Conservation (phyloP, 2,888 invertebrate species). For the Xanthia togata region DNA sequence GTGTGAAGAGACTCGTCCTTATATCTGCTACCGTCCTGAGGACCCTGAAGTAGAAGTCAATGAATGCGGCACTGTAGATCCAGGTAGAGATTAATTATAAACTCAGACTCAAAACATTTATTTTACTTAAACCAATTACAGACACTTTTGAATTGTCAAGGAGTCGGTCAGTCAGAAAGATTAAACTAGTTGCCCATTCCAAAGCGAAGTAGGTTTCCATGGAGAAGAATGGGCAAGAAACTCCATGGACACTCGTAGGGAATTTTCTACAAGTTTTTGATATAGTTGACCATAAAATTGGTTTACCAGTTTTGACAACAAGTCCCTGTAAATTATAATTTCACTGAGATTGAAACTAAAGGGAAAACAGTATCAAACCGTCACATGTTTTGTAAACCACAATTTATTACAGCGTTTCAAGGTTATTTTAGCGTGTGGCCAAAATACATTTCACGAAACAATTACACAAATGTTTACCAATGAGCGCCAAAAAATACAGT, state of each 20-base stretch:
- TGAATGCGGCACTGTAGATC: constrained; percentile 60
- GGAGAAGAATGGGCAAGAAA: not conserved
- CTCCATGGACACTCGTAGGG: not conserved
- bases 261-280: not conserved
- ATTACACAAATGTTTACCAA: no score
- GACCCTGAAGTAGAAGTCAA: constrained; percentile 13
- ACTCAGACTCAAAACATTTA: not conserved
- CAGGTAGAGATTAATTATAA: not conserved
- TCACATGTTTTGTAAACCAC: no score
- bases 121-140: not conserved
- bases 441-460: no score
- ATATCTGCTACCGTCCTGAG: not conserved
- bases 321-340: not conserved
- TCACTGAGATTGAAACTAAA: not conserved
- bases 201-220: not conserved
- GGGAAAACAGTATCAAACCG: no score
- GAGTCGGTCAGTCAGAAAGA: not conserved
- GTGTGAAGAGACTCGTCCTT: not conserved
- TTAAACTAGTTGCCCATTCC: not conserved
- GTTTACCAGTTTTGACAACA: not conserved
- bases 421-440: no score
- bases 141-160: not conserved
- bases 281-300: not conserved
- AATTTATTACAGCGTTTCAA: no score
- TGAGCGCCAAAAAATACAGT: no score